These are phyloP conservation scores for Cosmia pyralina DNA, from an alignment of 2,888 invertebrate species.

Conservation along the genomic window DNA sequence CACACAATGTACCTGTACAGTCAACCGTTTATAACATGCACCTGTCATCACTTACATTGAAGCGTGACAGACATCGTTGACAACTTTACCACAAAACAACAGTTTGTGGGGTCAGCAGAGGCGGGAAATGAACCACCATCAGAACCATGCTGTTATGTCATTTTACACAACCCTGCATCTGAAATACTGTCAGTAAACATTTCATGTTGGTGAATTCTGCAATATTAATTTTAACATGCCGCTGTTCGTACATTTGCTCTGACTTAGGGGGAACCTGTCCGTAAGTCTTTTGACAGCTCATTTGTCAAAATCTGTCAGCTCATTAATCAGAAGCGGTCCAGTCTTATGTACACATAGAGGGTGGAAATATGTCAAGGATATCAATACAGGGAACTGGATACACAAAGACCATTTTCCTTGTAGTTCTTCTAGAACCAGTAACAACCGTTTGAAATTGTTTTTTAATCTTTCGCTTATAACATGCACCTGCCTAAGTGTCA, in stretches of 20 bases:
- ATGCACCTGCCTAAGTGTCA: constrained; percentile 20
- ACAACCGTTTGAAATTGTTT: background rate
- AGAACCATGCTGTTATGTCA: constrained; percentile 16
- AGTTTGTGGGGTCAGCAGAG: constrained; percentile 35
- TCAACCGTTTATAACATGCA: constrained; percentile 17
- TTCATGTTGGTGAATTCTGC: background rate
- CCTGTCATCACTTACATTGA: constrained; percentile 13
- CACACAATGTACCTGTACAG: background rate
- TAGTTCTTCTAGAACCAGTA: background rate
- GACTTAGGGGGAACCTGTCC: background rate
- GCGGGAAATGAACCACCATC: constrained; percentile 42
- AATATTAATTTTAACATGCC: background rate
- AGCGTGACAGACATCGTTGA: constrained; percentile 39
- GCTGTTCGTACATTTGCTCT: background rate
- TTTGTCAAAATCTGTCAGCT: constrained; percentile 31
- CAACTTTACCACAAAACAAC: constrained; percentile 57
- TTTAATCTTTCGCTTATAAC: background rate
- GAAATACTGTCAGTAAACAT: background rate
- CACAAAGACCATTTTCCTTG: background rate
- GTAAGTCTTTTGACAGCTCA: constrained; percentile 13
- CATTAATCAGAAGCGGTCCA: constrained; percentile 31
- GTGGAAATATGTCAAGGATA: constrained; percentile 21
- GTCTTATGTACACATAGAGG: background rate
- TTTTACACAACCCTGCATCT: constrained; percentile 30
- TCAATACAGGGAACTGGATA: constrained; percentile 3